Evolutionary conservation across 2,113 vertebrate genomes (phyloP).

Genomic region (Megaleporinus macrocephalus): DNA sequence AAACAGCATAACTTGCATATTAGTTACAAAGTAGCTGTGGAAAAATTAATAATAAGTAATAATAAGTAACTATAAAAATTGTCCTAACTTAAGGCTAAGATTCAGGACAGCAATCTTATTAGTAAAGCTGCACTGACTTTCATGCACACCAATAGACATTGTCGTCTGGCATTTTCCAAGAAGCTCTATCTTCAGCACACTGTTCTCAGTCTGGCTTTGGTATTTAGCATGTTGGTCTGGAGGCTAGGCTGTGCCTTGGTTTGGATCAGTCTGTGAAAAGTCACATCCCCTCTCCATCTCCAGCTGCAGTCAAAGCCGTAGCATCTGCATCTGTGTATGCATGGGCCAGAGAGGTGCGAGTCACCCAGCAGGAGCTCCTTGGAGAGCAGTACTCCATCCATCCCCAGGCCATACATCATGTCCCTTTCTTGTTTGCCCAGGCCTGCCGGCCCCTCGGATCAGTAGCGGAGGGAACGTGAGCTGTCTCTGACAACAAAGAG

Average conservation of each 20-base stretch:
- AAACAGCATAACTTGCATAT: too few relatives aligned
- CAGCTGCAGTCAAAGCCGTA: slow-evolving; percentile 64
- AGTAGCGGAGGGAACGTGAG: slow-evolving; percentile 36
- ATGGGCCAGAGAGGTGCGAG: slow-evolving; percentile 60
- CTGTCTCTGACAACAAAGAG: slow-evolving; percentile 62
- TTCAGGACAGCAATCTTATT: neutral
- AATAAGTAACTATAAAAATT: too few relatives aligned
- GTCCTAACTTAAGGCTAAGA: neutral
- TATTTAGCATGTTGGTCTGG: slow-evolving; percentile 70
- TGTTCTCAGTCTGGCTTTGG: slow-evolving; percentile 65
- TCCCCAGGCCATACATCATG: slow-evolving; percentile 68
- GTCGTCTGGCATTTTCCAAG: slow-evolving; percentile 52
- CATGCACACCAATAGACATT: neutral
- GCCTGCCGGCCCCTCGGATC: slow-evolving; percentile 56
- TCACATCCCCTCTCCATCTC: slow-evolving; percentile 68
- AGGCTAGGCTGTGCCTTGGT: slow-evolving; percentile 55
- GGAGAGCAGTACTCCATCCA: slow-evolving; percentile 55
- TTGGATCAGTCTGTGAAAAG: slow-evolving; percentile 76
- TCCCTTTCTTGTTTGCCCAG: slow-evolving; percentile 69
- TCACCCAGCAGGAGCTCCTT: slow-evolving; percentile 55
- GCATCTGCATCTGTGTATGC: slow-evolving; percentile 65
- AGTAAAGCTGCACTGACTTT: neutral
- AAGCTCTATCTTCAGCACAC: slow-evolving; percentile 49
- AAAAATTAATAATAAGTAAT: neutral
- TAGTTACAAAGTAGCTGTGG: too few relatives aligned